Percentiles rank a stretch among this genome's conserved stretches.
Evolutionary conservation across 2,797 vertebrate genomes (phyloP).

Genomic region (Hafferia zeledoni): DNA sequence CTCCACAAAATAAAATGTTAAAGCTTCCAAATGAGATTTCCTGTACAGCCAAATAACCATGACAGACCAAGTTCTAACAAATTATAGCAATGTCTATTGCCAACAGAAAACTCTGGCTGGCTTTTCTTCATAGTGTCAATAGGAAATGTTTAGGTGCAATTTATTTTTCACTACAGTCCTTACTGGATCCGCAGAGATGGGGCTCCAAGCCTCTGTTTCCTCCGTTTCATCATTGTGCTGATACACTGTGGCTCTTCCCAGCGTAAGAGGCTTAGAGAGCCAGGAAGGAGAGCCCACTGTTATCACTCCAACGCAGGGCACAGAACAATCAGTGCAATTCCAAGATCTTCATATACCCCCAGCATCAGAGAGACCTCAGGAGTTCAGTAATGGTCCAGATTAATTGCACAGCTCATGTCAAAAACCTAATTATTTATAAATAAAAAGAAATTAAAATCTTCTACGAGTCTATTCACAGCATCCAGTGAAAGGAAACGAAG

Average conservation of each 20-base stretch:
- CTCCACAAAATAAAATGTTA: background rate
- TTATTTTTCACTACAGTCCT: constrained; percentile 71
- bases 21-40: background rate
- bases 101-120: constrained; percentile 12
- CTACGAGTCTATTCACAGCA: background rate
- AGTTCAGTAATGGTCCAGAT: background rate
- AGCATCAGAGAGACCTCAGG: constrained; percentile 17
- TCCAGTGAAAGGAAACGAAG: background rate
- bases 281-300: background rate
- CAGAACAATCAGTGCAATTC: background rate
- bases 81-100: background rate
- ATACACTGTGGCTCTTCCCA: constrained; percentile 41
- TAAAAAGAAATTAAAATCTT: background rate
- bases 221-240: constrained; percentile 87
- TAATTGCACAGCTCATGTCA: background rate
- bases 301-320: constrained; percentile 39
- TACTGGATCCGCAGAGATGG: constrained; percentile 90
- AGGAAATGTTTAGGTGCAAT: background rate
- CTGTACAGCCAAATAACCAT: background rate
- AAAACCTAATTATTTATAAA: background rate
- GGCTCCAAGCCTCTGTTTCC: constrained; percentile 85
- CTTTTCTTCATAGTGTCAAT: background rate
- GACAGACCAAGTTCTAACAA: constrained; percentile 19
- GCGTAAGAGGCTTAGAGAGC: constrained; percentile 57
- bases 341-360: background rate